Conservation (phyloP, 2,113 vertebrate genomes). For the Athene cunicularia region DNA sequence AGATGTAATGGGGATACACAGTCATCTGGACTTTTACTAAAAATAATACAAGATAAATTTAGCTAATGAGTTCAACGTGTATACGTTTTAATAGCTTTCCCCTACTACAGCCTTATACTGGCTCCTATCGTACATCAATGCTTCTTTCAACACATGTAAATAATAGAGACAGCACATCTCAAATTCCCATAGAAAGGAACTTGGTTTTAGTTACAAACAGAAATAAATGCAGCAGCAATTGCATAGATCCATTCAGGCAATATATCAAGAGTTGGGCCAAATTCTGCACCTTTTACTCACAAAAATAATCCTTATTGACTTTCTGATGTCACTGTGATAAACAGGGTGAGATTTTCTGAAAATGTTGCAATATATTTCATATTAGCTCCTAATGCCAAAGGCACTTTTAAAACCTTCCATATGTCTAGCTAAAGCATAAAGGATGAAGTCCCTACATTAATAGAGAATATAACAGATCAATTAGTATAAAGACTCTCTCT, state of each 20-base stretch:
- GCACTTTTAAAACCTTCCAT: conserved; percentile 5
- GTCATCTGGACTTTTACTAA: conserved; percentile 35
- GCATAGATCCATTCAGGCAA: neutral
- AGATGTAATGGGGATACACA: conserved; percentile 10
- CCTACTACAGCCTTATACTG: neutral
- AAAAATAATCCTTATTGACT: neutral
- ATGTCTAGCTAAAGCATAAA: neutral
- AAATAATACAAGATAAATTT: conserved; percentile 52
- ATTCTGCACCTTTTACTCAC: neutral
- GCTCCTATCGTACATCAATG: neutral
- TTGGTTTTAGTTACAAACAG: conserved; percentile 31
- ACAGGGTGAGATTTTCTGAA: neutral
- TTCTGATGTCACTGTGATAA: neutral
- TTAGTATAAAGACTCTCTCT: neutral
- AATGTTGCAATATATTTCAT: neutral
- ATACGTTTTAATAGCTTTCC: conserved; percentile 16
- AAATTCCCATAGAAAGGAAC: conserved; percentile 4
- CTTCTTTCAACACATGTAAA: conserved; percentile 39
- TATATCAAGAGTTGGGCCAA: neutral
- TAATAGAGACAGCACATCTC: conserved; percentile 33
- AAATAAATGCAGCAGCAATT: neutral
- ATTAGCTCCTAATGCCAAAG: neutral
- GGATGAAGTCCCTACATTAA: neutral
- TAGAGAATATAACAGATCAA: neutral
- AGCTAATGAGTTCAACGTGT: conserved; percentile 30